Evolutionary conservation across 2,888 invertebrate species (phyloP), one percentile per base, ranked within the genome.

Genomic region (Drosophila peninsularis): DNA sequence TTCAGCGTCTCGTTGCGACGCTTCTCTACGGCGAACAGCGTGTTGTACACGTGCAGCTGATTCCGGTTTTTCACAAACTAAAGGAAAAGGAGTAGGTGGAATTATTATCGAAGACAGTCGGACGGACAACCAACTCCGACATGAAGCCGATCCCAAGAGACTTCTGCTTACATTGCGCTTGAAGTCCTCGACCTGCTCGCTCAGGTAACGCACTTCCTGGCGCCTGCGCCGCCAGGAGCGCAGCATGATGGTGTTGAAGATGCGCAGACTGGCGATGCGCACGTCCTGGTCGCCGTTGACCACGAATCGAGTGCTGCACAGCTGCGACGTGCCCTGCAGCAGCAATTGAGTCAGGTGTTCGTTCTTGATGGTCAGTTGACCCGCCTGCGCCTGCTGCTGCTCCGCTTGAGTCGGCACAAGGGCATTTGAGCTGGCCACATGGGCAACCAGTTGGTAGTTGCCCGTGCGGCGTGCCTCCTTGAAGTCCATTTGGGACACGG

Each of bases 151-250:
- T n/a, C n/a, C n/a, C n/a, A n/a, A n/a, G n/a, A n/a, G n/a, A n/a
- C 24, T 24, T 2, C 27, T 6, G 6, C 27, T 30, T 78, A 92
- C 92, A 52, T 68, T 82, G 30, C 88, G 88, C 57, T 91, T 91
- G 0, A 88, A 67, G 11, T 89, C 85, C 9, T 82, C 82, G 2
- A 92, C 63, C 55, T 92, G 91, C 0, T 89, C 90, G 39, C 30
- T 76, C 21, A 92, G 77, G n/a, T 82, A 72, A 21, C 88, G 84
- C 4, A 92, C 92, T n/a, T 92, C 91, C 36, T 90, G 90, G 1
- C 92, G 89, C 9, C 91, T 79, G n/a, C 86, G 90, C 11, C 92
- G 90, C 92, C 91, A 92, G 32, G 91, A 90, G 47, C 91, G 91
- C 57, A 92, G 17, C 90, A 92, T 91, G 13, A 92, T 89, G 0